Evolutionary conservation across 2,888 invertebrate genomes (phyloP).

Genomic region (Aplocera efformata): DNA sequence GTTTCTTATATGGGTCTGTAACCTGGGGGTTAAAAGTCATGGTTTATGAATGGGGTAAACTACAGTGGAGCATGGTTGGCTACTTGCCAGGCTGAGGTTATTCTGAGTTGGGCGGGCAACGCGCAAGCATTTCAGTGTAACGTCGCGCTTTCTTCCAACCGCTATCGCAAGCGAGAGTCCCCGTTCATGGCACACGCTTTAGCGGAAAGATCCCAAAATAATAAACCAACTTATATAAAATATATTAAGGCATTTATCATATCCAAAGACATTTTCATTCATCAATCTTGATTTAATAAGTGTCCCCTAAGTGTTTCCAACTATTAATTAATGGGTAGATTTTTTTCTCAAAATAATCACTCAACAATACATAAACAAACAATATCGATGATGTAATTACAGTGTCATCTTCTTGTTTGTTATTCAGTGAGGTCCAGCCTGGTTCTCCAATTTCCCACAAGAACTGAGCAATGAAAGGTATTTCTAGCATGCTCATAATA

Average conservation of each 20-base stretch:
- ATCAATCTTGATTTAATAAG: too few species aligned
- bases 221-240: background rate
- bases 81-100: slow-evolving; percentile 55
- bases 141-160: slow-evolving; percentile 45
- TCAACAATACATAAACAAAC: slow-evolving; percentile 8
- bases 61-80: slow-evolving; percentile 54
- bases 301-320: background rate
- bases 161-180: slow-evolving; percentile 24
- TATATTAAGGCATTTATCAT: background rate
- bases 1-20: slow-evolving; percentile 1
- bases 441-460: slow-evolving; percentile 40
- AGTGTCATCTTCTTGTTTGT: slow-evolving; percentile 40
- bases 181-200: slow-evolving; percentile 16
- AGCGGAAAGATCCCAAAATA: slow-evolving; percentile 10
- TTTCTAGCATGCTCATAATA: slow-evolving; percentile 33
- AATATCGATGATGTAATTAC: slow-evolving; percentile 19
- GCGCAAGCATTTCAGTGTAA: slow-evolving; percentile 64
- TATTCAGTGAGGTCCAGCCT: slow-evolving; percentile 43
- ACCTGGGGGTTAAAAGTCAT: slow-evolving; percentile 17
- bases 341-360: background rate
- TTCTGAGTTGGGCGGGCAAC: slow-evolving; percentile 67
- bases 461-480: slow-evolving; percentile 65
- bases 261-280: slow-evolving; percentile 1
- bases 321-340: too few species aligned
- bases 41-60: slow-evolving; percentile 68